Percentiles rank a stretch among this genome's conserved stretches.
Evolutionary conservation across 2,888 invertebrate species (phyloP).

Genomic region (Dilophus febrilis): DNA sequence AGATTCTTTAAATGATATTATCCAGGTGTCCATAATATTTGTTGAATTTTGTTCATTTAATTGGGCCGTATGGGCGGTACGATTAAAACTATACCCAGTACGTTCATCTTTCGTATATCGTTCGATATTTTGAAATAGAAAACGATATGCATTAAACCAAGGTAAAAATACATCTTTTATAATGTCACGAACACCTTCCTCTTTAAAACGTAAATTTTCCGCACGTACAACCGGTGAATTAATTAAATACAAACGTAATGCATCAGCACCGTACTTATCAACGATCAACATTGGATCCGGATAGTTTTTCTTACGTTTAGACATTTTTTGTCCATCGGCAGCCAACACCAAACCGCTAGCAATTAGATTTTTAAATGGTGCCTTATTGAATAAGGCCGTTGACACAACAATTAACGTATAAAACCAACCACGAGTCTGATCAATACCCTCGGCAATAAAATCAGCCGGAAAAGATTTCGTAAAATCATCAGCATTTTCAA

Average conservation of each 20-base stretch:
- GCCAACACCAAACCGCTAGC: conserved; percentile 92
- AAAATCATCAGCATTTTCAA: conserved; percentile 78
- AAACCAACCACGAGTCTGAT: conserved; percentile 97
- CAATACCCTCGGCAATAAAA: conserved; percentile 98
- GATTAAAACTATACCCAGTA: conserved; percentile 35
- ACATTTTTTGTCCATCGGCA: conserved; percentile 98
- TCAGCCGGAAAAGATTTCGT: conserved; percentile 90
- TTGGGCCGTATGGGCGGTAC: conserved; percentile 29
- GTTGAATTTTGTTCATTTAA: conserved; percentile 19
- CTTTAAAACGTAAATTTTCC: conserved; percentile 90
- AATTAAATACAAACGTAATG: conserved; percentile 84
- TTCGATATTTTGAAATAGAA: conserved; percentile 85
- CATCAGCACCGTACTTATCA: conserved; percentile 90
- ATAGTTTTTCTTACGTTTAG: conserved; percentile 96
- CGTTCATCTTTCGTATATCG: conserved; percentile 54
- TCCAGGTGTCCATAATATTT: conserved; percentile 96
- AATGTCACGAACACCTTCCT: conserved; percentile 85
- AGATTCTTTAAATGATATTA: conserved; percentile 89
- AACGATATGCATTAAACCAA: conserved; percentile 89
- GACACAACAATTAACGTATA: conserved; percentile 95
- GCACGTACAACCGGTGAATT: conserved; percentile 97
- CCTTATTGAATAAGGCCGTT: conserved; percentile 85
- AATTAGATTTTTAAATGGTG: conserved; percentile 95
- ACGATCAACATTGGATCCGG: conserved; percentile 90
- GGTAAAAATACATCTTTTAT: conserved; percentile 96